phyloP scores from a whole-genome alignment of 2,113 vertebrate species.

The Myotis davidii region DNA sequence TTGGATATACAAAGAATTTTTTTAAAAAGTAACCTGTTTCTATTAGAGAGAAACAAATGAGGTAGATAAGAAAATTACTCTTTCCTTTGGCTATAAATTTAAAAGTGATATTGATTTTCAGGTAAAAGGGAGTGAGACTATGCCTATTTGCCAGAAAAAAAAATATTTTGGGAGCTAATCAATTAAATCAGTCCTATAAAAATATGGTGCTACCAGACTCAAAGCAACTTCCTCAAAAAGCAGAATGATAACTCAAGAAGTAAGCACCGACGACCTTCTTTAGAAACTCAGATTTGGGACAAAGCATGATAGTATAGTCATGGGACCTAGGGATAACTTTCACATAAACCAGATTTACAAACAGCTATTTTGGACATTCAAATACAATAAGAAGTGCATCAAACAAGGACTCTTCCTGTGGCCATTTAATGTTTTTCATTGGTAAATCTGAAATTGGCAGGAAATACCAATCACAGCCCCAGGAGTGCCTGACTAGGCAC shows the following conservation, averaged over 20 bases:
- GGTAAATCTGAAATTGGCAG: not conserved
- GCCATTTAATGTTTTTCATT: not conserved
- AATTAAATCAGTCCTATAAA: not conserved
- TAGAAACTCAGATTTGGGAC: not conserved
- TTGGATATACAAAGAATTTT: not conserved
- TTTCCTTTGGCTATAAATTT: not conserved
- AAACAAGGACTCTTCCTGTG: not conserved
- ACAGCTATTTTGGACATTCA: not conserved
- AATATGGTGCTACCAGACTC: not conserved
- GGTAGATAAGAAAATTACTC: not conserved
- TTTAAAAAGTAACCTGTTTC: not conserved
- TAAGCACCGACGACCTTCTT: not conserved
- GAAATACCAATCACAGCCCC: not conserved
- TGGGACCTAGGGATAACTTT: not conserved
- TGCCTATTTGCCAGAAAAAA: not conserved
- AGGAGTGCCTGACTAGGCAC: not conserved
- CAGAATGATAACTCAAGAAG: not conserved
- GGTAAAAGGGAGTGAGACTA: not conserved
- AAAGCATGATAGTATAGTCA: not conserved
- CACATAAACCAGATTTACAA: not conserved
- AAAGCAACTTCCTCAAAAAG: not conserved
- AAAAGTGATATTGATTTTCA: not conserved
- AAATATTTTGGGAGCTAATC: not conserved
- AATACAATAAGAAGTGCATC: not conserved
- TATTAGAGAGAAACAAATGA: not conserved